Base-by-base conservation (phyloP, 2,888 invertebrate species). In the Ernsta delagoae region DNA sequence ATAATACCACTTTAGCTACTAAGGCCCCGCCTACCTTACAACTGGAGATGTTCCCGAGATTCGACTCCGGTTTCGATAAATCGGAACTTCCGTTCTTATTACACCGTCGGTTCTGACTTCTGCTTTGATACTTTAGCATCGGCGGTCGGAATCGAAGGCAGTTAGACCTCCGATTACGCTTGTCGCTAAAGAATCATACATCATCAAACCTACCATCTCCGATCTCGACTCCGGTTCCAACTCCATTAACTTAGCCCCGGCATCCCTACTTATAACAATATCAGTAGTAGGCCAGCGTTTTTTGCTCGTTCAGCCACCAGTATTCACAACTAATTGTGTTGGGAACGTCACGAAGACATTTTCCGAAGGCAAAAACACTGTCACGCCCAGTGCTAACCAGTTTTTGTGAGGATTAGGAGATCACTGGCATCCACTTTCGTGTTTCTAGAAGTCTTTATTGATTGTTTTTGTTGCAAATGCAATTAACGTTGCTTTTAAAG, bases 311-410 rank as follows among this genome's bases (percentile, higher is more conserved):
- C 59, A 41, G 11, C 39, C 61, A 45, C 36, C 45, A 54, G 34
- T 45, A 24, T 53, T 53, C 54, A 54, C 54, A 56, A 54, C 61
- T 68, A 68, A 68, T 68, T 68, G 68, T 68, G 48, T 50, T 68
- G 68, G 68, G 62, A 68, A 68, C 62, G 41, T 68, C 68, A 68
- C 68, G 68, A 68, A 68, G 57, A 68, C 62, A 68, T 68, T 62
- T 68, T 68, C 68, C 68, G 56, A 68, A 57, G 62, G 57, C 68
- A 68, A 68, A 67, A 68, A 68, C 68, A 39, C 39, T 56, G 68
- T 68, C 62, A 68, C 68, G 68, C 68, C 68, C 68, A 68, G 56
- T 57, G 68, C 48, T 12, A 62, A 50, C 67, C 48, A 68, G 62
- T 68, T 68, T 68, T 68, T 68, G 48, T 31, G 57, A 12, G 62